A percentile compares a stretch with the other conserved stretches of the same genome.
Conservation (phyloP, 1,140 invertebrate species). For the Penaeus japonicus region DNA sequence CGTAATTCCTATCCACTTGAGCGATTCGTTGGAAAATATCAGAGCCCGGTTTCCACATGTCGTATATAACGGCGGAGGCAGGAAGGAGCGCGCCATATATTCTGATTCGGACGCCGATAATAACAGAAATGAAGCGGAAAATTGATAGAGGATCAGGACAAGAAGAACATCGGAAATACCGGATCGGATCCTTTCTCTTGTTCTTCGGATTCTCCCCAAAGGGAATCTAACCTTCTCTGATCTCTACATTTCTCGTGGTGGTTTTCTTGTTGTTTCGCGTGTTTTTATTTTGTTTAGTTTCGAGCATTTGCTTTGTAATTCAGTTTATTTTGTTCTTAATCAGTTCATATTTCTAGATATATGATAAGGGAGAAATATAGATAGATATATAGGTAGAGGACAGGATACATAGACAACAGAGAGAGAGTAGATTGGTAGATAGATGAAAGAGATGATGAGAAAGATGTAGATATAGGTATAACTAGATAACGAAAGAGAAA, state of each 20-base stretch:
- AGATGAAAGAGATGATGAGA: too few species aligned
- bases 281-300: too few species aligned
- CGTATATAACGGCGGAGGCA: conserved; percentile 14
- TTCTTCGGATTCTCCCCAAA: not conserved
- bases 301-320: too few species aligned
- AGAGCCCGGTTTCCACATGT: not conserved
- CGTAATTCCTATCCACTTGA: not conserved
- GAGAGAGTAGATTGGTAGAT: too few species aligned
- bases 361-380: not conserved
- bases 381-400: not conserved
- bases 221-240: too few species aligned
- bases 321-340: too few species aligned
- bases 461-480: too few species aligned
- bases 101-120: conserved; percentile 35
- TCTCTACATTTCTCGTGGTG: too few species aligned
- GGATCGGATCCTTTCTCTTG: conserved; percentile 24
- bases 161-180: conserved; percentile 29
- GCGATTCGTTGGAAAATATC: not conserved
- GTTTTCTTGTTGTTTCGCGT: too few species aligned
- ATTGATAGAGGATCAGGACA: conserved; percentile 34
- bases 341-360: too few species aligned
- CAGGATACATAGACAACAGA: too few species aligned
- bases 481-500: too few species aligned
- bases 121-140: conserved; percentile 46
- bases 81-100: conserved; percentile 1